Evolutionary conservation across 2,797 vertebrate genomes (phyloP).

Genomic region (Prionace glauca): DNA sequence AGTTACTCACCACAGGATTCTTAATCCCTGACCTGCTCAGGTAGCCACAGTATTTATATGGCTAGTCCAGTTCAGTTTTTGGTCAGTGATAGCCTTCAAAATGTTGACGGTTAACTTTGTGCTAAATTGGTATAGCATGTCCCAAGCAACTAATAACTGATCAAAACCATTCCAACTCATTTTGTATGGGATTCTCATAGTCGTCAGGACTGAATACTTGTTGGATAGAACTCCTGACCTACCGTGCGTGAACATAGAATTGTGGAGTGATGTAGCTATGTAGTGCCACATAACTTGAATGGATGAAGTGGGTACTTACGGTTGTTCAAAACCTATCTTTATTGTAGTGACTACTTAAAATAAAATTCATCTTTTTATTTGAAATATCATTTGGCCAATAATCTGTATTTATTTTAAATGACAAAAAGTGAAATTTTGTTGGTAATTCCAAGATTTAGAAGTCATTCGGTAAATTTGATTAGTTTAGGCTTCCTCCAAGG

Average conservation of each 20-base stretch:
- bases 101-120: too few relatives aligned
- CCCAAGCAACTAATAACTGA: too few relatives aligned
- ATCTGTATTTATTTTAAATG: not conserved
- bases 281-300: not conserved
- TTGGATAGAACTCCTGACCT: not conserved
- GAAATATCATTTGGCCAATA: not conserved
- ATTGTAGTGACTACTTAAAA: not conserved
- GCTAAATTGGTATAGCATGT: too few relatives aligned
- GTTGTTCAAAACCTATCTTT: not conserved
- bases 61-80: too few relatives aligned
- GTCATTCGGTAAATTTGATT: not conserved
- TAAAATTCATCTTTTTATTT: not conserved
- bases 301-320: not conserved
- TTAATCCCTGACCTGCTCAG: too few relatives aligned
- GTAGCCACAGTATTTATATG: too few relatives aligned
- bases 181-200: too few relatives aligned
- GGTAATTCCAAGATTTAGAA: not conserved
- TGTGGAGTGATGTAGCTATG: not conserved
- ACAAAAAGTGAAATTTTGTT: not conserved
- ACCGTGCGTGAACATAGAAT: not conserved
- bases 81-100: too few relatives aligned
- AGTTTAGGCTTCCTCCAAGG: not conserved
- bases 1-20: too few relatives aligned
- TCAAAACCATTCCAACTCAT: too few relatives aligned
- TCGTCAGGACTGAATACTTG: not conserved